Percentiles rank a stretch among this genome's conserved stretches.
Evolutionary conservation across 2,888 invertebrate species (phyloP).

Genomic region (Pinctada fucata): DNA sequence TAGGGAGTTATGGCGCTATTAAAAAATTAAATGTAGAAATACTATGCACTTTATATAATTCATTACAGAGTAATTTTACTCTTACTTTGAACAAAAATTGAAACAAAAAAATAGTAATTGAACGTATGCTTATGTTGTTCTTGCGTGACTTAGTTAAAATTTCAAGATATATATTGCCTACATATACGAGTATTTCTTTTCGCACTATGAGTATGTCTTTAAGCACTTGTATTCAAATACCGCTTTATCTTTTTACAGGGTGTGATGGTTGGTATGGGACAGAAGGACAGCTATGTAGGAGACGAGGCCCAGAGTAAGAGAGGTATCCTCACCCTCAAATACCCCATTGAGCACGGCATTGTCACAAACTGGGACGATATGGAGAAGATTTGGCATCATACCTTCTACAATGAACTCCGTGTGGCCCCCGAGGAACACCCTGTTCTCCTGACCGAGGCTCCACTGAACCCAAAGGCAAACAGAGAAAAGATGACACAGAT

Average conservation of each 20-base stretch:
- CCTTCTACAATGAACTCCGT: conserved; percentile 79
- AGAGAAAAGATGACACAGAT: conserved; percentile 81
- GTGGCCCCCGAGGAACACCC: conserved; percentile 97
- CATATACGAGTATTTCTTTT: too few species aligned
- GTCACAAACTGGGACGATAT: conserved; percentile 74
- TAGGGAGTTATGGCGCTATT: too few species aligned
- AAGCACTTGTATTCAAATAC: background rate
- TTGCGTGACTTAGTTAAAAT: too few species aligned
- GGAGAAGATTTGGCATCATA: conserved; percentile 75
- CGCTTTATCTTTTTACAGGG: conserved; percentile 14
- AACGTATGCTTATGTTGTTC: too few species aligned
- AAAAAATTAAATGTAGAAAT: too few species aligned
- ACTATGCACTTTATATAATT: too few species aligned
- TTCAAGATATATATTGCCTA: too few species aligned
- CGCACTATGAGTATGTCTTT: background rate
- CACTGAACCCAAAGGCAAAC: conserved; percentile 92
- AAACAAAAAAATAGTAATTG: too few species aligned
- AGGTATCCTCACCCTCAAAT: conserved; percentile 69
- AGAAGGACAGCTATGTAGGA: conserved; percentile 68
- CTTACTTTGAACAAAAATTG: too few species aligned
- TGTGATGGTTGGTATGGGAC: conserved; percentile 66
- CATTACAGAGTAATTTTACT: too few species aligned
- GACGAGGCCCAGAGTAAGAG: conserved; percentile 71
- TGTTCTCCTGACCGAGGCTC: conserved; percentile 85
- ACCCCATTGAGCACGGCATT: conserved; percentile 70